Base-by-base conservation (phyloP, 2,797 vertebrate species). In the Trachurus trachurus region DNA sequence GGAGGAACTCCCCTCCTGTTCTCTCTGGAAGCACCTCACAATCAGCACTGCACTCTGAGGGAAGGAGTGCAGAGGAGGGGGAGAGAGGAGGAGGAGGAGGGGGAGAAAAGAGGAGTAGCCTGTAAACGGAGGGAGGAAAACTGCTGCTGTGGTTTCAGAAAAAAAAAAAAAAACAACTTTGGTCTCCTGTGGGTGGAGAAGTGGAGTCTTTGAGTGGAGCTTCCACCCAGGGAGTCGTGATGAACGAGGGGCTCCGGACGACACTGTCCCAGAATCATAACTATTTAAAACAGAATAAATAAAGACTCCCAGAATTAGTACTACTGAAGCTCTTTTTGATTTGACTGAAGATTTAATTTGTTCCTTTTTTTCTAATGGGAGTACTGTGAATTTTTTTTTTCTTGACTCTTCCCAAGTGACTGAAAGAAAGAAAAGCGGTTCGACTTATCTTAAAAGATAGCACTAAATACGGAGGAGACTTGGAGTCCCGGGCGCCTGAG, bases 391-490 rank as follows among this genome's bases (percentile, higher is more conserved):
- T 78, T 66, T 60, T 54, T 81, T 81, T 76, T 29, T 62, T 54
- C 81, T 79, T 76, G 54, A 78, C 70, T 81, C 61, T 78, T 77
- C 76, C 62, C 74, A 78, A 84, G 81, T 85, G 84, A 83, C 85
- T 88, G 87, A 80, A 81, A 44, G 64, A 73, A 83, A 68, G 70
- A 72, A 71, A 68, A 79, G 71, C 31, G 66, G 61, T 84, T 72
- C 63, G 84, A 87, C 83, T 79, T 59, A 42, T 83, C 78, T 37
- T 34, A 31, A 89, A 76, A 75, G 70, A 84, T 45, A 70, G 90
- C 88, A 89, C 88, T 88, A 86, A 89, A 78, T 17, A 62, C 19
- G 67, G 70, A 73, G 44, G 79, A 87, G 87, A 89, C 78, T 78
- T 59, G 78, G 72, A 78, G 78, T 83, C 70, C 56, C 11, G 63